Evolutionary conservation across 2,888 invertebrate species (phyloP).

Genomic region (Alloscopus bannaensis): DNA sequence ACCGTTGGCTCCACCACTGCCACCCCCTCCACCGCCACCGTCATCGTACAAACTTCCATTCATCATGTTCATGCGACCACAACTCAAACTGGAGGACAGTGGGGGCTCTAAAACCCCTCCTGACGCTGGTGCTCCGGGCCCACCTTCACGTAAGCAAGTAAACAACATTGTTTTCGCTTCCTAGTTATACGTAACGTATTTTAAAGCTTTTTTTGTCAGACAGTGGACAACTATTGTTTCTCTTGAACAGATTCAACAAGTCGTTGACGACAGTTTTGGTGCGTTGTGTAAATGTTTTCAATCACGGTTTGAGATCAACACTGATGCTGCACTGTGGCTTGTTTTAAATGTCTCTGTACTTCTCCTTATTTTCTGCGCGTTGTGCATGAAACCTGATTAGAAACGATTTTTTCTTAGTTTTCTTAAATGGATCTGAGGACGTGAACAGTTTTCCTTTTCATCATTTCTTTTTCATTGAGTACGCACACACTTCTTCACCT

Average conservation of each 20-base stretch:
- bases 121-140: conserved; percentile 69
- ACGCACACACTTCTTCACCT: conserved; percentile 21
- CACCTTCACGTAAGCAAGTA: conserved; percentile 73
- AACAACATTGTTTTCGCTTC: conserved; percentile 71
- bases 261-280: too few species aligned
- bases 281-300: too few species aligned
- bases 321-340: conserved; percentile 40
- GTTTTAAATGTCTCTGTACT: neutral
- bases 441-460: conserved; percentile 15
- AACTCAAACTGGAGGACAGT: conserved; percentile 64
- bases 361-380: neutral
- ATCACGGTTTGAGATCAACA: conserved; percentile 42
- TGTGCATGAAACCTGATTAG: neutral
- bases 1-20: conserved; percentile 31
- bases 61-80: conserved; percentile 71
- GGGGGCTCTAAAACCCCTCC: conserved; percentile 71
- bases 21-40: conserved; percentile 63
- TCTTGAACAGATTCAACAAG: conserved; percentile 2
- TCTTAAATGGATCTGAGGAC: conserved; percentile 8
- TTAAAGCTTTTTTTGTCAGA: conserved; percentile 9
- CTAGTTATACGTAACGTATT: conserved; percentile 8
- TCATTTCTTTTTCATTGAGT: conserved; percentile 13
- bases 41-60: conserved; percentile 73
- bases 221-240: neutral
- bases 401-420: conserved; percentile 1